A percentile compares a stretch with the other conserved stretches of the same genome.
These are phyloP conservation scores for Microtus richardsoni DNA, from an alignment of 2,113 vertebrate species.

Conservation along the genomic window DNA sequence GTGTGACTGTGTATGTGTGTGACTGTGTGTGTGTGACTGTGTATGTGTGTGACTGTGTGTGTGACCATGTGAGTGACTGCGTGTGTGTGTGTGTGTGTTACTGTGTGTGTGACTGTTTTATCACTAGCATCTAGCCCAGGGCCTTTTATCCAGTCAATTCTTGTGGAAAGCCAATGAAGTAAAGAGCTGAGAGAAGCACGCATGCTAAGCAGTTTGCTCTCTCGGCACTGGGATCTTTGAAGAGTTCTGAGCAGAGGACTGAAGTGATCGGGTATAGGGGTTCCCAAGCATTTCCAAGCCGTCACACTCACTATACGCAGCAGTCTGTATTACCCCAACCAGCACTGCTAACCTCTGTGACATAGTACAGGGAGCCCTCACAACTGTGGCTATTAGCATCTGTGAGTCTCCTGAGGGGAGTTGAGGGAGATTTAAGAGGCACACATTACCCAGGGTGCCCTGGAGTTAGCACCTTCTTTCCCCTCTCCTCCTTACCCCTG, in stretches of 20 bases:
- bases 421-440: not conserved
- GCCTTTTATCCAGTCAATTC: not conserved
- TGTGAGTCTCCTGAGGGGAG: not conserved
- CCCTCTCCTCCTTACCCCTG: not conserved
- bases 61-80: not conserved
- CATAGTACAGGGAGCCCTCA: not conserved
- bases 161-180: conserved; percentile 7
- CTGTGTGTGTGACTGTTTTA: not conserved
- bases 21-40: no score
- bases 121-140: not conserved
- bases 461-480: not conserved
- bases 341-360: not conserved
- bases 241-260: not conserved
- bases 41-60: no score
- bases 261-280: not conserved
- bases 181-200: not conserved
- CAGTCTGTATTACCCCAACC: not conserved
- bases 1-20: no score
- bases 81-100: not conserved
- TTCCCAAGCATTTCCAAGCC: conserved; percentile 36
- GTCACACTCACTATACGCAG: not conserved
- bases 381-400: conserved; percentile 7
- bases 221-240: not conserved
- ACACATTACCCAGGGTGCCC: not conserved
- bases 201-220: not conserved